A percentile compares a stretch with the other conserved stretches of the same genome.
These are phyloP conservation scores for Casuarius casuarius DNA, from an alignment of 2,113 vertebrate species.

Conservation along the genomic window DNA sequence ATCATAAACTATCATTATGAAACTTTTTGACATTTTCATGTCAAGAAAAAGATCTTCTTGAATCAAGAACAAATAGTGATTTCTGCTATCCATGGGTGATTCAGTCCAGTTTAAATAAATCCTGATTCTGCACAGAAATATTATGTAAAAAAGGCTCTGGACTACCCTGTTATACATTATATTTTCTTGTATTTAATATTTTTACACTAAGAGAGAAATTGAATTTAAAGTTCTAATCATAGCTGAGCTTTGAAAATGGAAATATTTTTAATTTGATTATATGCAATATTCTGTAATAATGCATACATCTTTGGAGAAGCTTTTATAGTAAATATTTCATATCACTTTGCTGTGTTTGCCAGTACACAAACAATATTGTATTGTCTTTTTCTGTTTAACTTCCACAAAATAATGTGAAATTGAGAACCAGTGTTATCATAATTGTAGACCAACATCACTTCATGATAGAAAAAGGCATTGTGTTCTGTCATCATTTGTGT, in stretches of 20 bases:
- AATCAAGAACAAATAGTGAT: constrained; percentile 55
- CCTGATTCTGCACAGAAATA: constrained; percentile 18
- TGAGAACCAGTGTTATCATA: constrained; percentile 19
- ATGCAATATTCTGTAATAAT: neutral
- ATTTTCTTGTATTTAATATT: neutral
- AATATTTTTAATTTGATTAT: constrained; percentile 4
- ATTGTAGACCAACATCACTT: constrained; percentile 49
- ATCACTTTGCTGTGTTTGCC: neutral
- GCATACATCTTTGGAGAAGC: neutral
- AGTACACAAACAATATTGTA: neutral
- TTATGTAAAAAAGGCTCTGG: constrained; percentile 7
- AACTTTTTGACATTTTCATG: constrained; percentile 65
- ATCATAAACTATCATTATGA: constrained; percentile 64
- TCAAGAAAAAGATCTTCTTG: constrained; percentile 59
- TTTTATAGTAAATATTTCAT: constrained; percentile 30
- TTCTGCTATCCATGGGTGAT: constrained; percentile 34
- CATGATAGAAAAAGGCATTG: constrained; percentile 48
- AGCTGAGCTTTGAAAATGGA: neutral
- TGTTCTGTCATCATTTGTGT: constrained; percentile 66
- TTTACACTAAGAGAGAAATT: constrained; percentile 26
- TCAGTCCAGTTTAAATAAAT: constrained; percentile 68
- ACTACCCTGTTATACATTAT: neutral
- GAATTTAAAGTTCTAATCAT: neutral
- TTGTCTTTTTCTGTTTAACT: constrained; percentile 43
- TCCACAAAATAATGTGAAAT: constrained; percentile 41